Evolutionary conservation across 2,113 vertebrate species (phyloP).

Genomic region (Phylloscopus trochilus): DNA sequence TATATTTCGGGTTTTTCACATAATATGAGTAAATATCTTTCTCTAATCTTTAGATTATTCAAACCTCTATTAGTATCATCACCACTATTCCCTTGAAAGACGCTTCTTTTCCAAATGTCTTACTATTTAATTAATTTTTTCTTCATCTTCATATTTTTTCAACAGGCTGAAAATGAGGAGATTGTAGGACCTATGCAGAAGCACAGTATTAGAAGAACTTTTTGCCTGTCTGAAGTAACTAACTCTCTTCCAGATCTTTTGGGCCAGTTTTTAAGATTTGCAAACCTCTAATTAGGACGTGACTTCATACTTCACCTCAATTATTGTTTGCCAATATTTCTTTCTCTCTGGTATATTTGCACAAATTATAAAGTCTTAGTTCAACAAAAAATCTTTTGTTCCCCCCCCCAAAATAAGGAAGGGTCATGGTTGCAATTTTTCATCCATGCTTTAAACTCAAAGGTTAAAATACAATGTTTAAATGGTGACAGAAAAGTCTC

Average conservation of each 20-base stretch:
- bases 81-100: background rate
- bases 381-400: slow-evolving; percentile 6
- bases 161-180: background rate
- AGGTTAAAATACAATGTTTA: slow-evolving; percentile 70
- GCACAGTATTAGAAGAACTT: background rate
- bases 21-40: background rate
- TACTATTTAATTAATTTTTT: background rate
- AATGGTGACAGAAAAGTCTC: slow-evolving; percentile 60
- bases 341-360: slow-evolving; percentile 38
- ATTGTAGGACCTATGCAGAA: background rate
- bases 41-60: background rate
- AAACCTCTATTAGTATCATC: background rate
- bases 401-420: background rate
- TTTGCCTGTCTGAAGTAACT: background rate
- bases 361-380: slow-evolving; percentile 29
- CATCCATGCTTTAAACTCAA: slow-evolving; percentile 47
- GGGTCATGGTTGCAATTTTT: slow-evolving; percentile 65
- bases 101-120: background rate
- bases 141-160: background rate
- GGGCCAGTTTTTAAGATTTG: background rate
- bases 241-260: background rate
- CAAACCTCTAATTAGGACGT: background rate
- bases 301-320: slow-evolving; percentile 35
- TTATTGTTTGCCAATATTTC: slow-evolving; percentile 16
- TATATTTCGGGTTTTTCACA: background rate